Conservation (phyloP, 2,797 vertebrate species). For the Acanthurus tractus region DNA sequence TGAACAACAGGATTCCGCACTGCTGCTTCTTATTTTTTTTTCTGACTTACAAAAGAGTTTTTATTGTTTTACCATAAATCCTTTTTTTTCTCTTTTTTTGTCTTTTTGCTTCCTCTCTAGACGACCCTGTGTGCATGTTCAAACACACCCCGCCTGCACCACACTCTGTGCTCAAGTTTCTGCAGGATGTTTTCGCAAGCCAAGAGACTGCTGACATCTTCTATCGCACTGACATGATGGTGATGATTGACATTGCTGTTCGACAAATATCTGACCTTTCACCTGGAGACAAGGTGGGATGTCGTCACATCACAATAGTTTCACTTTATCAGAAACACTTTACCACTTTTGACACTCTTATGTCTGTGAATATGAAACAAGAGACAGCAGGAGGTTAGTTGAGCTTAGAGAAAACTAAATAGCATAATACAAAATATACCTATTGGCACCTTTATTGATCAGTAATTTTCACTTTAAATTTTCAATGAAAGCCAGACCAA, state of each 20-base stretch:
- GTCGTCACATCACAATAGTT: background rate
- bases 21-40: background rate
- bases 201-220: slow-evolving; percentile 92
- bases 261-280: slow-evolving; percentile 97
- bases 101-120: slow-evolving; percentile 71
- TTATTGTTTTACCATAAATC: background rate
- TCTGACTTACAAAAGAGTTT: background rate
- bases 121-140: slow-evolving; percentile 96
- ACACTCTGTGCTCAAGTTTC: slow-evolving; percentile 95
- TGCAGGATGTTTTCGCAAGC: slow-evolving; percentile 94
- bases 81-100: background rate
- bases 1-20: background rate
- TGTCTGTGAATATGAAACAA: background rate
- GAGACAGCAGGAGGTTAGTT: too few species aligned
- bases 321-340: background rate
- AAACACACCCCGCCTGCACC: slow-evolving; percentile 93
- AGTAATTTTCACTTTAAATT: background rate
- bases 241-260: slow-evolving; percentile 97
- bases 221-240: slow-evolving; percentile 99
- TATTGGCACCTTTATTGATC: background rate
- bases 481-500: background rate
- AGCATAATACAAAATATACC: too few species aligned
- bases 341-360: too few species aligned
- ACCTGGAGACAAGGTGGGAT: slow-evolving; percentile 93
- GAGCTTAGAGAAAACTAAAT: background rate